Conservation (phyloP, 2,113 vertebrate species). For the Oreochromis niloticus region DNA sequence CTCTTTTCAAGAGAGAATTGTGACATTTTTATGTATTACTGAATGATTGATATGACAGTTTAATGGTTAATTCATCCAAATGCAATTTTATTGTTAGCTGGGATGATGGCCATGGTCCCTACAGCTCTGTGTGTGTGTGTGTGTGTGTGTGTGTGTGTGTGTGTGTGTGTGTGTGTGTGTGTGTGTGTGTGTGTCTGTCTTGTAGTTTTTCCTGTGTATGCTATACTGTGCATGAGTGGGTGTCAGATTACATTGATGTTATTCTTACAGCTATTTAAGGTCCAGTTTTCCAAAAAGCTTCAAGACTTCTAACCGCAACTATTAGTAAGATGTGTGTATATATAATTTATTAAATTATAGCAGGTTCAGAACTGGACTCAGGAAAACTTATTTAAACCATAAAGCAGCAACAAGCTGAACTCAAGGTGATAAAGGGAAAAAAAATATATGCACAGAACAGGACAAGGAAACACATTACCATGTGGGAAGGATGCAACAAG, state of each 20-base stretch:
- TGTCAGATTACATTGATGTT: background rate
- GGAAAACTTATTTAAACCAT: background rate
- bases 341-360: background rate
- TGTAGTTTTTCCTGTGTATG: background rate
- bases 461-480: background rate
- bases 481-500: background rate
- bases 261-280: rapidly evolving
- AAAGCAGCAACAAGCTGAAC: background rate
- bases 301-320: background rate
- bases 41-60: slow-evolving; percentile 58
- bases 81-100: slow-evolving; percentile 36
- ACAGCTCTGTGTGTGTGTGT: background rate
- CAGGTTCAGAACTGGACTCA: background rate
- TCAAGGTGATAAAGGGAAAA: background rate
- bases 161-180: background rate
- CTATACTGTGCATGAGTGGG: rapidly evolving
- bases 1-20: background rate
- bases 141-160: background rate
- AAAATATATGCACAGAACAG: background rate
- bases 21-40: slow-evolving; percentile 23
- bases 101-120: background rate
- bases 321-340: background rate
- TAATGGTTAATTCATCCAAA: slow-evolving; percentile 49
- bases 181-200: background rate
- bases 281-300: background rate